These are phyloP conservation scores for Lottia scabra DNA, from an alignment of 2,888 invertebrate species.

Conservation along the genomic window DNA sequence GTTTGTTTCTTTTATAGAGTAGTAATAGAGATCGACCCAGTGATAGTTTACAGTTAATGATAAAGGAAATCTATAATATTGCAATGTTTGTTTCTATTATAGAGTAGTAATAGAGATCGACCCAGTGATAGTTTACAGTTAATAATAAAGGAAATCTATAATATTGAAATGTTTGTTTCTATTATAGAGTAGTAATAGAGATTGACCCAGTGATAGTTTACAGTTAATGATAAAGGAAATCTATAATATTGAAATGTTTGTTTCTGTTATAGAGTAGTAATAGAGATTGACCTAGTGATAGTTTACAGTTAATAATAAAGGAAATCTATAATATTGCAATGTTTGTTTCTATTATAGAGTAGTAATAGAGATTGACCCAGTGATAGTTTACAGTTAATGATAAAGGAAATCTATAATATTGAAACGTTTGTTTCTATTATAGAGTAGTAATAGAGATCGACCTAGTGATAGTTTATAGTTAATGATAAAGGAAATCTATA, in stretches of 20 bases:
- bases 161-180: neutral
- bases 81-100: conserved; percentile 24
- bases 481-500: conserved; percentile 50
- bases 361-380: conserved; percentile 68
- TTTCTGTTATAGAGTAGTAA: conserved; percentile 64
- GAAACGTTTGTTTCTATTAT: conserved; percentile 24
- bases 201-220: conserved; percentile 69
- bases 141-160: conserved; percentile 45
- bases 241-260: no score
- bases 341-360: conserved; percentile 55
- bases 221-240: conserved; percentile 67
- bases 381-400: conserved; percentile 70
- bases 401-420: no score
- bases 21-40: conserved; percentile 68
- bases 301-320: conserved; percentile 70
- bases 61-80: no score
- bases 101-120: conserved; percentile 69
- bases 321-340: no score
- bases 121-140: conserved; percentile 70
- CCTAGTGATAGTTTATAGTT: conserved; percentile 70
- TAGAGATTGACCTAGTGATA: conserved; percentile 68
- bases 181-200: conserved; percentile 67
- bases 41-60: conserved; percentile 70
- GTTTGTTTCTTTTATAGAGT: conserved; percentile 55
- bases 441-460: conserved; percentile 69